A percentile compares a stretch with the other conserved stretches of the same genome.
These are phyloP conservation scores for Microhierax caerulescens DNA, from an alignment of 2,797 vertebrate species.

Conservation along the genomic window DNA sequence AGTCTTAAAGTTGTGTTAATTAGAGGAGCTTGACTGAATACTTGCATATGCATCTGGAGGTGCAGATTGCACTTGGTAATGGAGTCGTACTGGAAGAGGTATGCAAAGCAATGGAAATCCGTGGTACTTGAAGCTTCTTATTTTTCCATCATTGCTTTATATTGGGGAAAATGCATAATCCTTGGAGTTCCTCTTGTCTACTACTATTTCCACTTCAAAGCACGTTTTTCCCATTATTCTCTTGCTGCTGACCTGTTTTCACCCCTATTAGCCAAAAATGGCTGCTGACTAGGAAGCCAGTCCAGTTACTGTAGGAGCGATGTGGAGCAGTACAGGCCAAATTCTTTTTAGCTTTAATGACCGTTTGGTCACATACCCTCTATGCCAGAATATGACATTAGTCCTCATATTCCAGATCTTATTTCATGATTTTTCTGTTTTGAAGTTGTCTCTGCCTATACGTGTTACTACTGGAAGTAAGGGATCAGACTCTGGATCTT, in stretches of 20 bases:
- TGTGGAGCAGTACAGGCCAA: neutral
- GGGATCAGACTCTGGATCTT: neutral
- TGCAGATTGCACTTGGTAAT: neutral
- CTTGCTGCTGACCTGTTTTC: neutral
- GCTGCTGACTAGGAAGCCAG: neutral
- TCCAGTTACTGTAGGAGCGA: neutral
- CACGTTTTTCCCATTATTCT: neutral
- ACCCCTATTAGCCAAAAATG: neutral
- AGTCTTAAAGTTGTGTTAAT: neutral
- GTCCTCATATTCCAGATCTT: neutral
- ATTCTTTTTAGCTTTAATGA: neutral
- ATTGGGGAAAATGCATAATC: neutral
- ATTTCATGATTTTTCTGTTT: neutral
- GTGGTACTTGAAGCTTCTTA: neutral
- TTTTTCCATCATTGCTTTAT: neutral
- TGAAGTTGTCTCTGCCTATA: neutral
- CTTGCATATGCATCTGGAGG: neutral
- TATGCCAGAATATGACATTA: neutral
- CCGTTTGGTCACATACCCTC: neutral
- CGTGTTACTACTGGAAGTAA: neutral
- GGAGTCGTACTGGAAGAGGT: neutral
- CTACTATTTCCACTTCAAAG: neutral
- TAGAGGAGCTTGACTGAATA: neutral
- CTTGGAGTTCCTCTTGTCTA: neutral
- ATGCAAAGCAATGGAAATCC: neutral